Evolutionary conservation across 2,888 invertebrate genomes (phyloP).

Genomic region (Tiliacea aurago): DNA sequence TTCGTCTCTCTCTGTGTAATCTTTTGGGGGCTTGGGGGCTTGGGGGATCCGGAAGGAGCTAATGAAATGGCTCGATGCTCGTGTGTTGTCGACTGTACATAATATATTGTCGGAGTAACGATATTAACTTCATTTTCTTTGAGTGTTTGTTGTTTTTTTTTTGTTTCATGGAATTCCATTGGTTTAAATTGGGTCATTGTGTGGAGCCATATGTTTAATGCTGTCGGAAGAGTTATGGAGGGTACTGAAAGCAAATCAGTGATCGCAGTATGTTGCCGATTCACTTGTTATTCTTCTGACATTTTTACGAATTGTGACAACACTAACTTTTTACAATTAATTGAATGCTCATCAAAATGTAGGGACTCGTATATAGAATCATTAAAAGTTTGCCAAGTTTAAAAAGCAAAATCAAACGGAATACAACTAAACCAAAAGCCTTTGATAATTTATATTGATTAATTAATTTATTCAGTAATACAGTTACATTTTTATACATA

Average conservation of each 20-base stretch:
- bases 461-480: too few relatives aligned
- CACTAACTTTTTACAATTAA: background rate
- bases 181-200: slow-evolving; percentile 16
- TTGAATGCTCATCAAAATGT: background rate
- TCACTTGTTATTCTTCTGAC: background rate
- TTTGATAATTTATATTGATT: too few relatives aligned
- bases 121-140: slow-evolving; percentile 57
- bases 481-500: too few relatives aligned
- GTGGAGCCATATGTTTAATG: background rate
- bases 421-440: background rate
- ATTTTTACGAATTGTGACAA: background rate
- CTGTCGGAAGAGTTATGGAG: background rate
- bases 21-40: slow-evolving; percentile 46
- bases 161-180: slow-evolving; percentile 32
- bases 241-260: background rate
- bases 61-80: slow-evolving; percentile 67
- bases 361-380: background rate
- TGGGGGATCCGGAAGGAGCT: slow-evolving; percentile 58
- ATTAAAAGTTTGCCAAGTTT: background rate
- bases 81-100: slow-evolving; percentile 61
- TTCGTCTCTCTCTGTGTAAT: slow-evolving; percentile 62
- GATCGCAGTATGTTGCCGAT: background rate
- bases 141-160: slow-evolving; percentile 51
- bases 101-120: slow-evolving; percentile 63
- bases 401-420: background rate